Base-by-base conservation (phyloP, 2,888 invertebrate genomes). In the Lottia gigantea region DNA sequence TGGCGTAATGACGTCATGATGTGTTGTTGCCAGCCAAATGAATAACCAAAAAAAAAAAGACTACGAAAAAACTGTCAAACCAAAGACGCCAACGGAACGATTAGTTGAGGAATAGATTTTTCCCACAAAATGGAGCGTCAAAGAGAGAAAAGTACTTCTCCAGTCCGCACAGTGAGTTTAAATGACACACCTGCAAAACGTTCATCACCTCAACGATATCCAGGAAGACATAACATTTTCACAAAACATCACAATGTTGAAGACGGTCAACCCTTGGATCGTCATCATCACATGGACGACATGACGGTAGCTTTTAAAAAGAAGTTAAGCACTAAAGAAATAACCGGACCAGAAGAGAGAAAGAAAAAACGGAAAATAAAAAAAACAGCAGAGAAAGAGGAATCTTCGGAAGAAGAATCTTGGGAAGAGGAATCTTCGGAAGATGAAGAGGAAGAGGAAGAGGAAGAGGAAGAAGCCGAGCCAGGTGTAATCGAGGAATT, bases 281-380 rank as follows among this genome's bases (percentile, higher is more conserved):
- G 45, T 31, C 31, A 64, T 64, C 64, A 64, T 64, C 64, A 64
- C 19, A 14, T 68, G n/a, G 68, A 64, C 71, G 62, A 64, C 64
- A 67, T 62, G 61, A 26, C 47, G 69, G 26, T 67, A 40, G 40
- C 15, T 25, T 11, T n/a, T 0, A 25, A 26, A 16, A 49, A 67
- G 45, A 71, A n/a, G n/a, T n/a, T n/a, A n/a, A n/a, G 64, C 64
- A 67, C 49, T 64, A 67, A 64, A 46, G n/a, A 2, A 31, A 31
- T 3, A 31, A 62, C 11, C 14, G 62, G 26, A 68, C 12, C 31
- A 45, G 45, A 46, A 62, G 68, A 40, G 62, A 62, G 25, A 68
- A 26, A 31, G 61, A 68, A 46, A n/a, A 8, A 8, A 16, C 14
- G 15, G n/a, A 26, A 19, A 40, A 40, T n/a, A 40, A 19, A 46